Evolutionary conservation across 2,888 invertebrate genomes (phyloP).

Genomic region (Cremastobaeus sp.): DNA sequence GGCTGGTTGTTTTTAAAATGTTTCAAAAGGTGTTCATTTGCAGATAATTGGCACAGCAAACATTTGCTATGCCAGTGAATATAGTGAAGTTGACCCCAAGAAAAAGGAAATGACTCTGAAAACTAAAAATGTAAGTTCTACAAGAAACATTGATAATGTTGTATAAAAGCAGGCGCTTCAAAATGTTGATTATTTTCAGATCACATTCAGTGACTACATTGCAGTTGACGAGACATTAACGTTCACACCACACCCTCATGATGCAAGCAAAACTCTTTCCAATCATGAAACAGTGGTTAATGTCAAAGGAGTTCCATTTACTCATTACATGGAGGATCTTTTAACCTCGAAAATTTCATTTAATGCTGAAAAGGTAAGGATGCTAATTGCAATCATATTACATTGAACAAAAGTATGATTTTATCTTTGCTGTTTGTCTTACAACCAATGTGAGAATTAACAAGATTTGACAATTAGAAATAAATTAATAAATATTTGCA

Average conservation of each 20-base stretch:
- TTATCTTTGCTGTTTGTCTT: too few species aligned
- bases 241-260: conserved; percentile 93
- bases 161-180: neutral
- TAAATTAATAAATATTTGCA: too few species aligned
- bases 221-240: conserved; percentile 95
- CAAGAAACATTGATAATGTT: too few species aligned
- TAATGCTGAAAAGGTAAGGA: conserved; percentile 93
- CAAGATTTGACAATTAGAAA: too few species aligned
- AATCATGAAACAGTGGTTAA: conserved; percentile 97
- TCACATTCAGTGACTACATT: conserved; percentile 94
- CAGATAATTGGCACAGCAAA: conserved; percentile 94
- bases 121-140: conserved; percentile 88
- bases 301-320: conserved; percentile 94
- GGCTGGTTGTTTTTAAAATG: too few species aligned
- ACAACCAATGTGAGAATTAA: too few species aligned
- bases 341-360: conserved; percentile 92
- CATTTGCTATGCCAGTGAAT: conserved; percentile 96
- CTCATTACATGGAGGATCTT: conserved; percentile 95
- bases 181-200: conserved; percentile 75
- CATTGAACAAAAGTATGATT: too few species aligned
- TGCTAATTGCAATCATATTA: too few species aligned
- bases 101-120: conserved; percentile 91
- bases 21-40: too few species aligned
- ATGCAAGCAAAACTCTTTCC: conserved; percentile 89
- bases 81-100: conserved; percentile 92